Evolutionary conservation across 2,113 vertebrate species (phyloP).

Genomic region (Tupaia chinensis): DNA sequence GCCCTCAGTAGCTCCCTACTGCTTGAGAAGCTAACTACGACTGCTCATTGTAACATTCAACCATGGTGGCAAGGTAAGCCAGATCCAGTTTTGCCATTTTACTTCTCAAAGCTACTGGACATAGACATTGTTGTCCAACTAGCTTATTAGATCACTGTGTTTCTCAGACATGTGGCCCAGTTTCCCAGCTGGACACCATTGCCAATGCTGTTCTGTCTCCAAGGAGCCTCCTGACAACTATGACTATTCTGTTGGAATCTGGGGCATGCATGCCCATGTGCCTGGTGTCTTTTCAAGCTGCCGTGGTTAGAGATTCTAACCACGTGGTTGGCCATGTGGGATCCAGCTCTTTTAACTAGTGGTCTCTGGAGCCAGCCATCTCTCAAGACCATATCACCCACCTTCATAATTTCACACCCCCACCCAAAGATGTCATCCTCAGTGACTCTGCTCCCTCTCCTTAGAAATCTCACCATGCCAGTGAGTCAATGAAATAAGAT

Average conservation of each 20-base stretch:
- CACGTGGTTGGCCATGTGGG: too few species aligned
- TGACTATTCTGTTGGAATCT: background rate
- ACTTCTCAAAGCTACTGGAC: background rate
- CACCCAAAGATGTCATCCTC: too few species aligned
- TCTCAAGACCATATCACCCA: background rate
- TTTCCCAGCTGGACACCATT: background rate
- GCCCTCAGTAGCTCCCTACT: background rate
- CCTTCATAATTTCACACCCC: background rate
- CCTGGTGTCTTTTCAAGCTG: too few species aligned
- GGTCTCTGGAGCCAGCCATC: too few species aligned
- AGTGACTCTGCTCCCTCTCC: background rate
- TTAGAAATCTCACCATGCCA: background rate
- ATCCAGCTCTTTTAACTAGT: too few species aligned
- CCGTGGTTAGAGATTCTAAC: too few species aligned
- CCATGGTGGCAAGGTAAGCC: background rate
- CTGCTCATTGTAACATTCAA: too few species aligned
- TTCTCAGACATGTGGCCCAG: too few species aligned
- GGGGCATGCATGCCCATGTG: too few species aligned
- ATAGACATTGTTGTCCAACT: too few species aligned
- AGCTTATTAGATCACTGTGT: accelerated
- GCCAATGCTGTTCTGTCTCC: background rate
- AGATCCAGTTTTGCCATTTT: background rate
- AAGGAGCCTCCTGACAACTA: background rate
- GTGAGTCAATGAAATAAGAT: background rate
- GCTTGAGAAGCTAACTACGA: too few species aligned